phyloP scores from a whole-genome alignment of 2,888 invertebrate species.

The Mythimna ferrago region DNA sequence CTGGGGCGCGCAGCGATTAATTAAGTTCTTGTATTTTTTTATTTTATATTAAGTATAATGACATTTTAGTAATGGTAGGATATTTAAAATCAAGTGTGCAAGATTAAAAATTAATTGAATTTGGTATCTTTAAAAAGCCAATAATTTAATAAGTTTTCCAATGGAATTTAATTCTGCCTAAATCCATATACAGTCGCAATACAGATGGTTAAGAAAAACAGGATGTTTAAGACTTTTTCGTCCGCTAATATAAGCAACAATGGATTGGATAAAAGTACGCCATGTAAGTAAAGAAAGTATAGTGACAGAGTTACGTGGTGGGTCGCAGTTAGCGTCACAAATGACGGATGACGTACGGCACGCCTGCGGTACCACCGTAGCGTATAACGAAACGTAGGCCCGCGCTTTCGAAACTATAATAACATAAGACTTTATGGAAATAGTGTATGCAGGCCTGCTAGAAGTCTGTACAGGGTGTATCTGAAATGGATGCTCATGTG shows the following conservation, averaged over 20 bases:
- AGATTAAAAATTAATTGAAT: constrained; percentile 19
- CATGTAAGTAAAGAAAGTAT: constrained; percentile 65
- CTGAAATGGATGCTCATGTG: neutral
- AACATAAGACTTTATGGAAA: constrained; percentile 40
- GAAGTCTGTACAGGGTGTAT: neutral
- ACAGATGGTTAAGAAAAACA: constrained; percentile 15
- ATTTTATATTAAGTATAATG: constrained; percentile 24
- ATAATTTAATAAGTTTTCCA: neutral
- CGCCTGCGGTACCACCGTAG: constrained; percentile 52
- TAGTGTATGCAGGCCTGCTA: constrained; percentile 8
- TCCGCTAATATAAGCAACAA: constrained; percentile 42
- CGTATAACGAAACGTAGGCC: constrained; percentile 56
- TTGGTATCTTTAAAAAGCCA: neutral
- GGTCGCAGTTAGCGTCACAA: constrained; percentile 71
- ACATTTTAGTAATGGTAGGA: constrained; percentile 40
- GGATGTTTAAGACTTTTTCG: constrained; percentile 27
- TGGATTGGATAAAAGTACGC: constrained; percentile 41
- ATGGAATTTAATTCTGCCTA: neutral
- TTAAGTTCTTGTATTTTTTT: constrained; percentile 39
- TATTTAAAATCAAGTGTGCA: constrained; percentile 20
- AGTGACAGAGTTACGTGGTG: constrained; percentile 67
- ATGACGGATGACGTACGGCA: constrained; percentile 70
- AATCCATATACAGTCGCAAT: neutral
- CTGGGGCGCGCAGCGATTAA: constrained; percentile 47
- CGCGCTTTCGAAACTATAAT: constrained; percentile 64